A percentile compares a stretch with the other conserved stretches of the same genome.
These are phyloP conservation scores for Cylas formicarius DNA, from an alignment of 1,140 invertebrate species.

Conservation along the genomic window DNA sequence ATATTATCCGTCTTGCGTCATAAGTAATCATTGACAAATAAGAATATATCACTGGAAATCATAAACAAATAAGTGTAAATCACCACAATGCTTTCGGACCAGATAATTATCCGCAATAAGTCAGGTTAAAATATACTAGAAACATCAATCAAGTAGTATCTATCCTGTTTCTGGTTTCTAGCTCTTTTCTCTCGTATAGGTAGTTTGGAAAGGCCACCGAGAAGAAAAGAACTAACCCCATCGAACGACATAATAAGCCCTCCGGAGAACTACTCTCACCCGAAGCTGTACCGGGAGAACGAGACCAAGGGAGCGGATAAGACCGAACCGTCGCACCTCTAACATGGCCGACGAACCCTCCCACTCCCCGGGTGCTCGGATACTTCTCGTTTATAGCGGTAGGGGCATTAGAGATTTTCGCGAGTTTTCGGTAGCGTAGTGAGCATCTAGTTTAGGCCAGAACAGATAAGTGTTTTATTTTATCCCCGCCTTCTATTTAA, in stretches of 20 bases:
- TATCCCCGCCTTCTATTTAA: no score
- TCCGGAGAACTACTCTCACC: constrained; percentile 26
- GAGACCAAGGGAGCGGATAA: constrained; percentile 1
- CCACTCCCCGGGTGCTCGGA: not conserved
- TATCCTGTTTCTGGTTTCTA: constrained; percentile 8
- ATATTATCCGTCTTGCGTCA: no score
- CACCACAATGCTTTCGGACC: no score
- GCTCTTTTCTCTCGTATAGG: constrained; percentile 3
- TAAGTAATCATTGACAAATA: no score
- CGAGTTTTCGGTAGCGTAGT: not conserved
- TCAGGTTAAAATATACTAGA: no score
- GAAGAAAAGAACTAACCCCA: constrained; percentile 8
- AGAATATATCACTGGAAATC: no score
- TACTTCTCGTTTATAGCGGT: not conserved
- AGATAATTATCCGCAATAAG: no score
- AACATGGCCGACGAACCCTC: not conserved
- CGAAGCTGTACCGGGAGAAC: constrained; percentile 19
- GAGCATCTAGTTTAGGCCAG: not conserved
- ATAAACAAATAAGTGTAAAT: no score
- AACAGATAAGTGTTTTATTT: not conserved
- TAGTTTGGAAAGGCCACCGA: constrained; percentile 24
- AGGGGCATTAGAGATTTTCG: not conserved
- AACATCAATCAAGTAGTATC: constrained; percentile 9
- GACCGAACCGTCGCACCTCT: not conserved
- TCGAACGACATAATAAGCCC: constrained; percentile 13